Conservation (phyloP, 2,113 vertebrate genomes). For the Hydrolagus affinis region DNA sequence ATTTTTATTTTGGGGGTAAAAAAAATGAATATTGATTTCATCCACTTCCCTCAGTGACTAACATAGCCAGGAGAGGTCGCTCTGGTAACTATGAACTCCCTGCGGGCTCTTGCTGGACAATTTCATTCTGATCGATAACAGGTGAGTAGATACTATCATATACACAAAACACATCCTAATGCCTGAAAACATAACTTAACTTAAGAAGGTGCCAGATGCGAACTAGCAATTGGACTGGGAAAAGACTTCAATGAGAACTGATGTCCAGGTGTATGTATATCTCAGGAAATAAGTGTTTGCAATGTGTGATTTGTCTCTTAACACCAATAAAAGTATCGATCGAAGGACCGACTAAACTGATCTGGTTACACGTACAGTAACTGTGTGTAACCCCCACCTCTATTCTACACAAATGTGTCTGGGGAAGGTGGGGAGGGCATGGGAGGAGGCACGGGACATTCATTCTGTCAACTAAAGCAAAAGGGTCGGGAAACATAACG, state of each 20-base stretch:
- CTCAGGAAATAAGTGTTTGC: too few species aligned
- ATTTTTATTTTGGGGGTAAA: too few species aligned
- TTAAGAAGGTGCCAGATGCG: neutral
- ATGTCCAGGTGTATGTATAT: neutral
- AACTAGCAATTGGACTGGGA: neutral
- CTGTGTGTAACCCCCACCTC: neutral
- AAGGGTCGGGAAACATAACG: neutral
- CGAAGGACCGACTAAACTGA: neutral
- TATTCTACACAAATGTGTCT: neutral
- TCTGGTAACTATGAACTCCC: neutral
- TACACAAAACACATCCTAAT: neutral
- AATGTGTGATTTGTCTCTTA: too few species aligned
- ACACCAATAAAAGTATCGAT: neutral
- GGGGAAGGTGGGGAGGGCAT: neutral
- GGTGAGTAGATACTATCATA: neutral
- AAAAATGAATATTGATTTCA: neutral
- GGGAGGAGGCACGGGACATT: neutral
- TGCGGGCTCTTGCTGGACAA: neutral
- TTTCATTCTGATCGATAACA: neutral
- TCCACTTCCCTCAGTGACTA: neutral
- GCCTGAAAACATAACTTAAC: neutral
- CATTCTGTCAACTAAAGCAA: neutral
- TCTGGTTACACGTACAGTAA: neutral
- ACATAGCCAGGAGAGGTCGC: constrained; percentile 16
- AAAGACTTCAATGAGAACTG: neutral